These are phyloP conservation scores for Diachrysia chrysitis DNA, from an alignment of 2,888 invertebrate species.

Conservation along the genomic window DNA sequence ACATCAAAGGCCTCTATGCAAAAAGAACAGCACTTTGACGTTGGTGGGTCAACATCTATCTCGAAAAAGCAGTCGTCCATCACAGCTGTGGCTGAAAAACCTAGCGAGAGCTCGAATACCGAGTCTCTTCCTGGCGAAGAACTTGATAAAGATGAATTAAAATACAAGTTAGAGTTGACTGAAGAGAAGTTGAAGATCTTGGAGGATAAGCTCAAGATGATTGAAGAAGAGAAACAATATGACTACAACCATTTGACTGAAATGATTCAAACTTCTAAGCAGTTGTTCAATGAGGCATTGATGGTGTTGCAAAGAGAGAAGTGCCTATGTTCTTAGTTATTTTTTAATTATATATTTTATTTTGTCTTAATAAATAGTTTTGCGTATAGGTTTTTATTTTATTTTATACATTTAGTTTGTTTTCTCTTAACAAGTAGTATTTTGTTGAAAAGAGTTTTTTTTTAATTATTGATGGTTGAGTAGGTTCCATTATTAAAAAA, in stretches of 20 bases:
- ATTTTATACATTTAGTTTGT: background rate
- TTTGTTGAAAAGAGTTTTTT: background rate
- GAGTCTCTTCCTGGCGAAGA: conserved; percentile 70
- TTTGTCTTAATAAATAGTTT: conserved; percentile 50
- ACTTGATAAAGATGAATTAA: conserved; percentile 80
- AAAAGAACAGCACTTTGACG: conserved; percentile 64
- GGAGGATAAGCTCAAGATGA: conserved; percentile 90
- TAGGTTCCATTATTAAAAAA: no score
- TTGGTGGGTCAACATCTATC: conserved; percentile 54
- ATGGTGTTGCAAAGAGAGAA: conserved; percentile 82
- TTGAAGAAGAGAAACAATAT: conserved; percentile 90
- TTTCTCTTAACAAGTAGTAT: background rate
- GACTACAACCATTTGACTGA: conserved; percentile 88
- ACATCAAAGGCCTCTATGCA: conserved; percentile 69
- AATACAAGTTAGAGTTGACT: conserved; percentile 89
- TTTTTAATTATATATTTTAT: conserved; percentile 47
- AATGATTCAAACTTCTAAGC: conserved; percentile 89
- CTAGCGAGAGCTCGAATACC: conserved; percentile 69
- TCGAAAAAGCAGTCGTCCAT: conserved; percentile 73
- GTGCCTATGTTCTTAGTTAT: conserved; percentile 75
- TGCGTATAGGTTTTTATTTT: background rate
- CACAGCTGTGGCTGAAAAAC: conserved; percentile 67
- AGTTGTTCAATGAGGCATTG: conserved; percentile 88
- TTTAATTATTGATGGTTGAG: no score
- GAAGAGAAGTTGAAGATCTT: conserved; percentile 91